Evolutionary conservation across 2,888 invertebrate genomes (phyloP).

Genomic region (Macrophya annulata): DNA sequence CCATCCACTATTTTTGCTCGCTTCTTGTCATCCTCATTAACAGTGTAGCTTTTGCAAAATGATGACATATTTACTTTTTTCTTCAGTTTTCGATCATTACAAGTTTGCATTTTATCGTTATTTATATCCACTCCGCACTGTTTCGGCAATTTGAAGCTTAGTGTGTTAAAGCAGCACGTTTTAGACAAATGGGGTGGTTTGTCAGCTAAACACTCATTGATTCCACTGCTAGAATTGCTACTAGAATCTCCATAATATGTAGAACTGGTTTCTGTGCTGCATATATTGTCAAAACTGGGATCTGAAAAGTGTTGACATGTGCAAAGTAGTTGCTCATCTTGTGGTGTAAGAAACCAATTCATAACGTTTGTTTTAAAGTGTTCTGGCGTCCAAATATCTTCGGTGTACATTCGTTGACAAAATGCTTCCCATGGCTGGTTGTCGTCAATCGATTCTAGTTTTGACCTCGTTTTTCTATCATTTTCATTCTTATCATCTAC

Average conservation of each 20-base stretch:
- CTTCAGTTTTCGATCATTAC: neutral
- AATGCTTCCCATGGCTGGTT: slow-evolving; percentile 32
- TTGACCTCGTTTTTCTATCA: neutral
- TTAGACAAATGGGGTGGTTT: neutral
- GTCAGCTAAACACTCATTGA: neutral
- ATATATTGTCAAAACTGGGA: slow-evolving; percentile 13
- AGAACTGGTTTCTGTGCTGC: slow-evolving; percentile 15
- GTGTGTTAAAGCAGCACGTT: neutral
- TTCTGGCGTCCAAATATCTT: slow-evolving; percentile 48
- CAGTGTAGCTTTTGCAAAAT: neutral
- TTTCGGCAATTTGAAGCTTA: neutral
- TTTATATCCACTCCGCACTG: neutral
- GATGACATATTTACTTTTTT: neutral
- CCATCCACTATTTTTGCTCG: neutral
- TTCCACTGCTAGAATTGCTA: neutral
- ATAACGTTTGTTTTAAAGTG: slow-evolving; percentile 45
- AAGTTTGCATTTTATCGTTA: slow-evolving; percentile 5
- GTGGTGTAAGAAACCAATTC: slow-evolving; percentile 21
- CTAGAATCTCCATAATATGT: slow-evolving; percentile 42
- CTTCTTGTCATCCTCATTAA: neutral
- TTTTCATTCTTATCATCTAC: slow-evolving; percentile 29
- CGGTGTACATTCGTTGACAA: slow-evolving; percentile 26
- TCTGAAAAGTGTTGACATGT: neutral
- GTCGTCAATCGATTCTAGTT: neutral
- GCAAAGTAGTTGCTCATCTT: slow-evolving; percentile 31